Base-by-base conservation (phyloP, 2,113 vertebrate genomes). In the Alethe castanea region DNA sequence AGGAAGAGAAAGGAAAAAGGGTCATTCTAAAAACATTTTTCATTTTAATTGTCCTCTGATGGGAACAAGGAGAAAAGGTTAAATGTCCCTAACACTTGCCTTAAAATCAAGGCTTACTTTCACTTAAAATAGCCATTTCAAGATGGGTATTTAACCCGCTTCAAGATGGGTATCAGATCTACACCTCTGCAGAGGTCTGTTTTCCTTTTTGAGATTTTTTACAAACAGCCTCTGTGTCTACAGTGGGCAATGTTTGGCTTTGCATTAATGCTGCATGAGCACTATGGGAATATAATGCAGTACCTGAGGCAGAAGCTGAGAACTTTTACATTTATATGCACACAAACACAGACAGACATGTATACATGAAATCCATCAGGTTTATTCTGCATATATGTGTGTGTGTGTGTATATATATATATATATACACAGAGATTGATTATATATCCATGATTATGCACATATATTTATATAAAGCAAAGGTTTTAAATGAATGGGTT, bases 251-350 rank as follows among this genome's bases (percentile, higher is more conserved):
- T 26, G 5, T 70, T 26, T 83, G 52, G 22, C 26, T 74, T 56
- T 7, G 70, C 29, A 25, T 62, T 62, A 94, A 73, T 33, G 80
- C 71, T 93, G 87, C 87, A 94, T 88, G 88, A 90, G 74, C 88
- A 90, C 88, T 88, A 74, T 78, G 90, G 90, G 92, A 93, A 93
- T 84, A 92, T 86, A 96, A 94, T 92, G 69, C 76, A 93, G 71
- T 89, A 86, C 56, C 31, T 52, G 38, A 73, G 79, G 71, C 47
- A 82, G 42, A 82, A 17, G 62, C 64, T 52, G 54, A 72, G 70
- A 57, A 77, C 35, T 81, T 87, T 44, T 28, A 90, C 22, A 17
- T 56, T 29, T 14, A 9, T 62, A 74, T 5, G 61, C 3, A 45
- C 26, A 53, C 11, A 64, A 24, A 57, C 35, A 77, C 14, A 66